Conservation (phyloP, 1,140 invertebrate genomes). For the Melipona quadrifasciata region DNA sequence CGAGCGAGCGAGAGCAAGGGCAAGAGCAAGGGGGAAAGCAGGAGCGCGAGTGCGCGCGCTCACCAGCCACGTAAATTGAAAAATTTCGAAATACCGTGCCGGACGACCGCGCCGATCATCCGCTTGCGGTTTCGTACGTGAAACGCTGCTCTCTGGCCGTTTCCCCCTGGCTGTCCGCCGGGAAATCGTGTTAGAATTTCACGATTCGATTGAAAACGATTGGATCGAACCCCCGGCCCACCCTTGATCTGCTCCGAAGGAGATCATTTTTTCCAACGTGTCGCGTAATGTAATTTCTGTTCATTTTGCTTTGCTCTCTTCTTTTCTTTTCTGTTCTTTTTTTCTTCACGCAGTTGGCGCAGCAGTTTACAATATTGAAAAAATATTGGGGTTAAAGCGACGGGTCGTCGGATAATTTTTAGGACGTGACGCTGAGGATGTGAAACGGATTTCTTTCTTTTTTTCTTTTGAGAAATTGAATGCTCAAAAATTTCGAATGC, state of each 20-base stretch:
- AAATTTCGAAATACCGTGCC: constrained; percentile 43
- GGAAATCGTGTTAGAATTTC: constrained; percentile 34
- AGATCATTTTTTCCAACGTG: constrained; percentile 4
- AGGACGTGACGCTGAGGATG: not conserved
- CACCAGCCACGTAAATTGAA: constrained; percentile 37
- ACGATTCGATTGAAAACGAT: constrained; percentile 34
- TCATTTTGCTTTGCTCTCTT: not conserved
- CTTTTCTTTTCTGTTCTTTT: not conserved
- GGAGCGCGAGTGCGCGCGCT: not conserved
- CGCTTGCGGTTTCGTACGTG: constrained; percentile 34
- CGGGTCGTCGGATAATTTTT: not conserved
- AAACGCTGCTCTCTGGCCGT: constrained; percentile 18
- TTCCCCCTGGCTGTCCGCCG: not conserved
- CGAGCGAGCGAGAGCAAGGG: not conserved
- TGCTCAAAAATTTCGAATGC: no score
- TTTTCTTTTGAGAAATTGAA: not conserved
- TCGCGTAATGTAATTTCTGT: not conserved
- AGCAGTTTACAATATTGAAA: not conserved
- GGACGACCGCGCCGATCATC: constrained; percentile 43
- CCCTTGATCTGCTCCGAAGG: constrained; percentile 6
- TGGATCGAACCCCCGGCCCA: constrained; percentile 11
- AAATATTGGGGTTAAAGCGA: not conserved
- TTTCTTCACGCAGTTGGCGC: not conserved
- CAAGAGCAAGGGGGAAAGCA: no score
- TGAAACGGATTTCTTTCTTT: not conserved